A percentile compares a stretch with the other conserved stretches of the same genome.
Conservation (phyloP, 2,888 invertebrate genomes). For the Tinea trinotella region DNA sequence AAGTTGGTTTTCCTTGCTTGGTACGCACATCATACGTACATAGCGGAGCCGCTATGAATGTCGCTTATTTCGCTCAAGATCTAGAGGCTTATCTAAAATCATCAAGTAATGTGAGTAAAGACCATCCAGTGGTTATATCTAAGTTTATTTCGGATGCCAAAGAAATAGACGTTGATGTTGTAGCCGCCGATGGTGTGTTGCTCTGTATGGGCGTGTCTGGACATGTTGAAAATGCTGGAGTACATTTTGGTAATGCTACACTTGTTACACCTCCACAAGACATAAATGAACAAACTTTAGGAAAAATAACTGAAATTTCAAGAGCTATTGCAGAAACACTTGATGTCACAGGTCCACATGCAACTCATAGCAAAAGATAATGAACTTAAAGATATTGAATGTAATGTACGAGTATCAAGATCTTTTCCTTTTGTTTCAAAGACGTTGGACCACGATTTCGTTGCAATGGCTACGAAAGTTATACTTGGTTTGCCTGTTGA, state of each 20-base stretch:
- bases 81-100: slow-evolving; percentile 93
- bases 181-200: slow-evolving; percentile 94
- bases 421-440: slow-evolving; percentile 99
- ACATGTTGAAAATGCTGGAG: slow-evolving; percentile 98
- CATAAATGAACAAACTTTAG: slow-evolving; percentile 90
- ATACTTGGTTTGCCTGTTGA: slow-evolving; percentile 91
- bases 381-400: slow-evolving; percentile 98
- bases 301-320: slow-evolving; percentile 91
- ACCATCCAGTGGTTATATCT: slow-evolving; percentile 98
- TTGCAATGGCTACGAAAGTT: slow-evolving; percentile 95
- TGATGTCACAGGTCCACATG: slow-evolving; percentile 98
- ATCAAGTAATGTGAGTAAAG: slow-evolving; percentile 94
- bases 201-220: slow-evolving; percentile 98
- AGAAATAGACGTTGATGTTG: slow-evolving; percentile 99
- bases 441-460: slow-evolving; percentile 96
- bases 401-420: slow-evolving; percentile 97
- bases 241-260: slow-evolving; percentile 98
- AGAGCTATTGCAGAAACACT: slow-evolving; percentile 90
- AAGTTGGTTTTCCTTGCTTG: slow-evolving; percentile 97
- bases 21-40: slow-evolving; percentile 98
- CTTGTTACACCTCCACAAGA: slow-evolving; percentile 99
- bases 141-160: slow-evolving; percentile 98
- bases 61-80: slow-evolving; percentile 93
- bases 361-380: slow-evolving; percentile 98
- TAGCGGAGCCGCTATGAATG: slow-evolving; percentile 99